Conservation (phyloP, 2,113 vertebrate genomes). For the Mustela lutreola region DNA sequence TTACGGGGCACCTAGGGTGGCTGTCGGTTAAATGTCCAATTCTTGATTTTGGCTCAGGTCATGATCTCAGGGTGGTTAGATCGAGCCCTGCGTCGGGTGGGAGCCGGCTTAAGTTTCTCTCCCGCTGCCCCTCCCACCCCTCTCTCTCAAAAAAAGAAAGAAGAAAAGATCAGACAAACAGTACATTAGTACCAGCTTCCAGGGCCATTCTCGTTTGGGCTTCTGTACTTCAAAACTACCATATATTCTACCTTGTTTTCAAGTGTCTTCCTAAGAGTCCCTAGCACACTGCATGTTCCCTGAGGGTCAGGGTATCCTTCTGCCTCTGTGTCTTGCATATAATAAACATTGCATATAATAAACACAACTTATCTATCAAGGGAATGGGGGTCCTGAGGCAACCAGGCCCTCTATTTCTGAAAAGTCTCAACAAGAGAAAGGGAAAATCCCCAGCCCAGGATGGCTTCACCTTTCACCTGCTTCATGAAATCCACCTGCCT, state of each 20-base stretch:
- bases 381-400: neutral
- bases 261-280: neutral
- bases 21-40: neutral
- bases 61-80: neutral
- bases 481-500: neutral
- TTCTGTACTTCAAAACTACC: neutral
- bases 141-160: neutral
- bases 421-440: slow-evolving; percentile 1
- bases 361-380: neutral
- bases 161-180: neutral
- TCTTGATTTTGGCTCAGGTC: neutral
- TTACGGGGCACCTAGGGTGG: neutral
- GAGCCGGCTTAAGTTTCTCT: neutral
- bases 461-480: neutral
- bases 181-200: neutral
- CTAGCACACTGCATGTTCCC: neutral
- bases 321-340: neutral
- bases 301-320: neutral
- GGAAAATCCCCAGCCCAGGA: neutral
- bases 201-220: neutral
- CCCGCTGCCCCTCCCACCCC: neutral
- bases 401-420: neutral
- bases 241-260: slow-evolving; percentile 17
- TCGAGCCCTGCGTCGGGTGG: neutral
- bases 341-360: neutral